Evolutionary conservation across 2,797 vertebrate species (phyloP).

Genomic region (Gila robusta): DNA sequence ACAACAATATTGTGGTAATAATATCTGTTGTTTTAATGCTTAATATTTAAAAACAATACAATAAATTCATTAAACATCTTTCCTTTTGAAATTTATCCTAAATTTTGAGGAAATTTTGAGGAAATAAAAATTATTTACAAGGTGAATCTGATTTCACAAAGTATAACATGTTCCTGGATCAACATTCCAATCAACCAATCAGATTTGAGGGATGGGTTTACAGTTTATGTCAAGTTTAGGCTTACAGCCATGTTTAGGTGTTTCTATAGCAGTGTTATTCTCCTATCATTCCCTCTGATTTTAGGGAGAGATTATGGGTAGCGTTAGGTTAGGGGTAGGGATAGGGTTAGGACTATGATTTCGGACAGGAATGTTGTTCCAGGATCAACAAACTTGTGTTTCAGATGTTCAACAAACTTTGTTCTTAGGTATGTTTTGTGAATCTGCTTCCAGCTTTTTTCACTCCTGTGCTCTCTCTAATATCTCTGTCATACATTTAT

Average conservation of each 20-base stretch:
- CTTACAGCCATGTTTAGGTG: no score
- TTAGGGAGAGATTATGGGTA: neutral
- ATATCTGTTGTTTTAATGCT: neutral
- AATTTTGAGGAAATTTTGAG: neutral
- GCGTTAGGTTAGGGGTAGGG: no score
- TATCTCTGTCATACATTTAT: constrained; percentile 1
- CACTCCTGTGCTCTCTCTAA: neutral
- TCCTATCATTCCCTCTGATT: neutral
- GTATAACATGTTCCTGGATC: neutral
- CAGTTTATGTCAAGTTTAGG: neutral
- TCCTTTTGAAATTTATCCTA: neutral
- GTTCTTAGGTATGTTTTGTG: neutral
- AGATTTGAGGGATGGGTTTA: neutral
- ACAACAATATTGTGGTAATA: neutral
- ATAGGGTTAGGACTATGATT: neutral
- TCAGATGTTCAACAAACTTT: no score
- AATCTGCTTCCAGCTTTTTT: neutral
- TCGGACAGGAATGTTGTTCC: neutral
- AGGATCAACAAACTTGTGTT: neutral
- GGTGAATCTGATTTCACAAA: neutral
- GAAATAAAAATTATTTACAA: neutral
- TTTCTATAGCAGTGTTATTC: neutral
- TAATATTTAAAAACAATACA: neutral
- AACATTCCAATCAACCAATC: neutral
- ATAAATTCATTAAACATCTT: neutral